A percentile compares a stretch with the other conserved stretches of the same genome.
Conservation (phyloP, 1,140 invertebrate species). For the Meloidogyne floridensis region DNA sequence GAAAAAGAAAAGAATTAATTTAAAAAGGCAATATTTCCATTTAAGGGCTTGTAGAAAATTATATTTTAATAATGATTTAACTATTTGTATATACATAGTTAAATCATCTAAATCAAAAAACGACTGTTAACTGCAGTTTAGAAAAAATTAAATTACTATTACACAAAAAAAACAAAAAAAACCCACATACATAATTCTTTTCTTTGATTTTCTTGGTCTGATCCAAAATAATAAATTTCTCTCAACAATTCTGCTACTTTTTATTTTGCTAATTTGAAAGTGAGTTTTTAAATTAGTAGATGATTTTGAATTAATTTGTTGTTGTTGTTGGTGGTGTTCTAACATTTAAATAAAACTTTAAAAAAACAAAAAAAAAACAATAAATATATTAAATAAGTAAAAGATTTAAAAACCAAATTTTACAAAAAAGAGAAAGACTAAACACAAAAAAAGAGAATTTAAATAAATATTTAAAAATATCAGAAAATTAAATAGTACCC, state of each 20-base stretch:
- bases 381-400: neutral
- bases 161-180: neutral
- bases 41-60: too few species aligned
- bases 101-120: neutral
- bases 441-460: neutral
- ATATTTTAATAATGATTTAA: too few species aligned
- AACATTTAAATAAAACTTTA: conserved; percentile 6
- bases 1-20: conserved; percentile 5
- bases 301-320: neutral
- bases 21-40: too few species aligned
- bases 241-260: neutral
- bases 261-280: neutral
- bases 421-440: neutral
- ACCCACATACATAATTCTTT: neutral
- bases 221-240: neutral
- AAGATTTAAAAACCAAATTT: neutral
- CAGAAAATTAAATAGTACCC: conserved; percentile 2
- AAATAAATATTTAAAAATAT: too few species aligned
- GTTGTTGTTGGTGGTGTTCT: too few species aligned
- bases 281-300: neutral
- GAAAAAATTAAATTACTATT: neutral
- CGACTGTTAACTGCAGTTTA: too few species aligned
- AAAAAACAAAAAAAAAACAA: neutral
- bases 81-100: too few species aligned
- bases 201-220: neutral